phyloP scores from a whole-genome alignment of 2,888 invertebrate genomes.

The Cancer borealis region DNA sequence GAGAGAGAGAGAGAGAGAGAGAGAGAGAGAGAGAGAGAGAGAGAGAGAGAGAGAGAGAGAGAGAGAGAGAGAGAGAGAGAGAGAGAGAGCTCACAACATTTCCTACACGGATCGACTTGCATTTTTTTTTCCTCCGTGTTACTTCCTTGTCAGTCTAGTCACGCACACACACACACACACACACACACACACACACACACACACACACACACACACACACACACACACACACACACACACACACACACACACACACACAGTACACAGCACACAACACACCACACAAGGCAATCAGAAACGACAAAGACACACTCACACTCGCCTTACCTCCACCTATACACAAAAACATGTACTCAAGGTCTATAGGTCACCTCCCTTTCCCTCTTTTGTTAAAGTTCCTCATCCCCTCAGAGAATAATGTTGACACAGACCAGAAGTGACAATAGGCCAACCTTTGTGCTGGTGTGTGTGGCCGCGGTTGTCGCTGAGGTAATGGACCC shows the following conservation, averaged over 20 bases:
- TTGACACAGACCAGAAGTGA: slow-evolving; percentile 17
- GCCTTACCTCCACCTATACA: too few relatives aligned
- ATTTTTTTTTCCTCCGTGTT: background rate
- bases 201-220: background rate
- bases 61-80: background rate
- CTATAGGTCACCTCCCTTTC: slow-evolving; percentile 13
- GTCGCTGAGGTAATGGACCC: background rate
- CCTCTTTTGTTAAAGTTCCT: background rate
- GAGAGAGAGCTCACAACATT: background rate
- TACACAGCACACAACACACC: slow-evolving; percentile 18
- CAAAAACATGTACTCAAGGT: background rate
- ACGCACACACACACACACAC: background rate
- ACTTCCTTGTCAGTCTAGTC: background rate
- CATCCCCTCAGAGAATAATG: background rate
- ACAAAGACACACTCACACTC: background rate
- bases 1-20: too few relatives aligned
- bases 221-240: background rate
- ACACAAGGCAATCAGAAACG: too few relatives aligned
- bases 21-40: too few relatives aligned
- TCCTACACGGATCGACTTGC: background rate
- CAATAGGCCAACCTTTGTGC: slow-evolving; percentile 15
- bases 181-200: slow-evolving; percentile 13
- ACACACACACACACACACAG: background rate
- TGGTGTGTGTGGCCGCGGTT: background rate
- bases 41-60: too few relatives aligned